These are phyloP conservation scores for Nothobranchius kuhntae DNA, from an alignment of 2,113 vertebrate genomes.

Conservation along the genomic window DNA sequence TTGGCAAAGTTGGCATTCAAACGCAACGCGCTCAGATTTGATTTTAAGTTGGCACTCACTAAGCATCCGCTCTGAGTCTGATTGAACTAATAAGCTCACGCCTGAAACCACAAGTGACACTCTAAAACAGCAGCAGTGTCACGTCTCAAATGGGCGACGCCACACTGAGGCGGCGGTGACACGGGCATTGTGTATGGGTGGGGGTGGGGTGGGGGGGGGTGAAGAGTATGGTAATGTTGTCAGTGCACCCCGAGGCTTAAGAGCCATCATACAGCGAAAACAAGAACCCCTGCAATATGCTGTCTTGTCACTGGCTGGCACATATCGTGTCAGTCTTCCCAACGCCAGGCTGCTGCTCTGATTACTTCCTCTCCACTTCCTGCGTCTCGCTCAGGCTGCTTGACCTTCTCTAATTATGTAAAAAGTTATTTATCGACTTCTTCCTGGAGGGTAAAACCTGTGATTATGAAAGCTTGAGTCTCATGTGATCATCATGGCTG, in stretches of 20 bases:
- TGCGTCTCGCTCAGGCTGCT: conserved; percentile 59
- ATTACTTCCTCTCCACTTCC: conserved; percentile 78
- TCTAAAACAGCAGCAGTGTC: conserved; percentile 64
- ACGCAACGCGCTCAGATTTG: conserved; percentile 35
- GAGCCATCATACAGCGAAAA: conserved; percentile 56
- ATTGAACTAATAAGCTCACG: conserved; percentile 74
- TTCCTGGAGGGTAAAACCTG: conserved; percentile 63
- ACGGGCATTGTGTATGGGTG: conserved; percentile 59
- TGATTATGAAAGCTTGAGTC: conserved; percentile 53
- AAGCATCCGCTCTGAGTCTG: conserved; percentile 57
- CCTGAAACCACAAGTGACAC: conserved; percentile 71
- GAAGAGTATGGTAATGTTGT: conserved; percentile 75
- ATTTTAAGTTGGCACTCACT: conserved; percentile 68
- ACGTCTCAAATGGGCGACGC: conserved; percentile 52
- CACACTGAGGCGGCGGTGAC: conserved; percentile 62
- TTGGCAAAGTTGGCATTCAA: conserved; percentile 45
- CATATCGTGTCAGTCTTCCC: conserved; percentile 75
- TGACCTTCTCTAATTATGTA: conserved; percentile 69
- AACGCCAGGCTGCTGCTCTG: conserved; percentile 62
- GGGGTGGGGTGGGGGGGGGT: conserved; percentile 67
- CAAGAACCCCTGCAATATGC: conserved; percentile 41
- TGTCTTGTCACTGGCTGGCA: conserved; percentile 76
- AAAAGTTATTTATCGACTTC: conserved; percentile 54
- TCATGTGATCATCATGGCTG: conserved; percentile 43
- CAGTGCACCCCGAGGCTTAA: conserved; percentile 68